Percentiles rank a stretch among this genome's conserved stretches.
phyloP scores from a whole-genome alignment of 2,113 vertebrate genomes.

The Andinoacara biseriatus region DNA sequence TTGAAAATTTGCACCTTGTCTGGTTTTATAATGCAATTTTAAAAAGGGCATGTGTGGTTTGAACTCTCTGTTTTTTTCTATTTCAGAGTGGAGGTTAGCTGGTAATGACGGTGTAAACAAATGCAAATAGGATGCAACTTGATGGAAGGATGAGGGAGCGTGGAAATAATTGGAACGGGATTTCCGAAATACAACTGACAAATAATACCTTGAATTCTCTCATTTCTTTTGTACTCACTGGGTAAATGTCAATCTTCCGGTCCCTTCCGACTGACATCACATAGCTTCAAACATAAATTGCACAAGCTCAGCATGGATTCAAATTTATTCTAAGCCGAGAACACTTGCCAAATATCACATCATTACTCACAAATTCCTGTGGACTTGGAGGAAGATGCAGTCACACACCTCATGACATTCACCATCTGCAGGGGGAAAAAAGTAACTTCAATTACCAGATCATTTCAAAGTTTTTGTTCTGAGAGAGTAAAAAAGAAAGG shows the following conservation, averaged over 20 bases:
- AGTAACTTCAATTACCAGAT: background rate
- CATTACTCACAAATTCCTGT: slow-evolving; percentile 80
- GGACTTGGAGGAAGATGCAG: slow-evolving; percentile 78
- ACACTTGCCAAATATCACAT: slow-evolving; percentile 29
- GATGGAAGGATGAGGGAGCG: slow-evolving; percentile 7
- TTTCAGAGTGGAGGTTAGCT: slow-evolving; percentile 18
- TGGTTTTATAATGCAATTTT: slow-evolving; percentile 31
- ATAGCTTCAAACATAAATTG: slow-evolving; percentile 71
- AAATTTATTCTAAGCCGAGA: slow-evolving; percentile 13
- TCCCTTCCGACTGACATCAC: slow-evolving; percentile 80
- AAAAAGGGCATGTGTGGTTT: background rate
- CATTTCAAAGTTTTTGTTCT: background rate
- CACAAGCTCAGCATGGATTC: slow-evolving; percentile 36
- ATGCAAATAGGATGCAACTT: slow-evolving; percentile 32
- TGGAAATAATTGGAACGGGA: slow-evolving; percentile 47
- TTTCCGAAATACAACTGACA: slow-evolving; percentile 22
- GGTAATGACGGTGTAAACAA: slow-evolving; percentile 45
- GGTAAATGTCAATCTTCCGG: slow-evolving; percentile 80
- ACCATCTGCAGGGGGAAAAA: slow-evolving; percentile 59
- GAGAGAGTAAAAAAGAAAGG: background rate
- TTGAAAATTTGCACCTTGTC: background rate
- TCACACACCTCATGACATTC: slow-evolving; percentile 77
- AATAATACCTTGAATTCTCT: slow-evolving; percentile 16
- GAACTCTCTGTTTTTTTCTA: background rate
- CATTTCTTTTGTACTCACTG: slow-evolving; percentile 77